Base-by-base conservation (phyloP, 2,888 invertebrate genomes). In the Thumatha senex region DNA sequence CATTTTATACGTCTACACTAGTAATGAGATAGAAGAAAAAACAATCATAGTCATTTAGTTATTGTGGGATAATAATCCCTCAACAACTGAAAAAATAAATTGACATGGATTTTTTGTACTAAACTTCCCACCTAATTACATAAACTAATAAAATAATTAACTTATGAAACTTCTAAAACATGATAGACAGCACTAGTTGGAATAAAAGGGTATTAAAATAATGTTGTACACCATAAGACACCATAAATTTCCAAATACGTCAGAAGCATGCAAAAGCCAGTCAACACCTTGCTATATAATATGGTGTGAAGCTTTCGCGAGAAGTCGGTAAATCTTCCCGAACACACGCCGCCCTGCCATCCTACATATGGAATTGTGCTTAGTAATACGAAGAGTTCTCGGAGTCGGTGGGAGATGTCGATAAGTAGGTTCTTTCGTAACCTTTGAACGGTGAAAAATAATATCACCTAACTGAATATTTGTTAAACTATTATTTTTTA, bases 311-410 rank as follows among this genome's bases (percentile, higher is more conserved):
- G 43, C 47, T 47, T 47, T 42, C 29, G 33, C 40, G 40, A 44
- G 24, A 46, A 49, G 46, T 18, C 51, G 39, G 51, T 51, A 72
- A 78, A 77, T 75, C 77, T 76, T 79, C 80, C 80, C 76, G 74
- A 62, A 47, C 67, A 71, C 67, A 69, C 72, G 66, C 66, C 63
- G 63, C 54, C 63, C 34, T 72, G 78, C 78, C 77, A 67, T 49
- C 69, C 70, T 73, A 80, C 80, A 81, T 77, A 82, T 78, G 73
- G 61, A 66, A 68, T 66, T 73, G 69, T 79, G 72, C 67, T 64
- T 74, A 71, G 72, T 71, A 70, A 67, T 62, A 56, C 61, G 49
- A 34, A 15, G 12, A 33, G 33, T 31, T 33, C 15, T 15, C n/a
- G n/a, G 24, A 29, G 64, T 58, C 64, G 40, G 68, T 30, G 47